Base-by-base conservation (phyloP, 2,113 vertebrate genomes). In the Alexandromys fortis region DNA sequence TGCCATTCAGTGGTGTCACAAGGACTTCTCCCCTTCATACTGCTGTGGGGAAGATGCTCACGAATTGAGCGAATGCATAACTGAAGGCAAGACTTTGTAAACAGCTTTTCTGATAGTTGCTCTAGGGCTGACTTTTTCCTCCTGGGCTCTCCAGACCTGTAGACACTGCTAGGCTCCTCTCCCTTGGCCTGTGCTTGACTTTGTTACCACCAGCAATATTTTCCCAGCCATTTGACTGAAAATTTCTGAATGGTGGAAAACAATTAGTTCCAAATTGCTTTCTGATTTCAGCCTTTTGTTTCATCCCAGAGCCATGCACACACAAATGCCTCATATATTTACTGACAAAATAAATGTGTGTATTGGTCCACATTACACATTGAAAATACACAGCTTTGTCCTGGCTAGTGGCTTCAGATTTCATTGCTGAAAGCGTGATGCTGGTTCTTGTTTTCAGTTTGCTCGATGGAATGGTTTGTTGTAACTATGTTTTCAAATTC, bases 391-490 rank as follows among this genome's bases (percentile, higher is more conserved):
- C 0, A 3, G 85, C 67, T 97, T 92, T 93, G 95, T n/a, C 61
- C 77, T 92, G 88, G 67, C 94, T 94, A 97, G 79, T 96, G 91
- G 68, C n/a, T 93, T 92, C 45, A 85, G 13, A 86, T 89, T 76
- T 94, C 68, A 91, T 97, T 95, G 81, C 49, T 76, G 49, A 88
- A 12, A 55, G 38, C 38, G 0, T 22, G 94, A 93, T 17, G 93
- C 88, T 96, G 92, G 94, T 68, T 96, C 93, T 45, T 97, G 52
- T 97, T 92, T 97, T 24, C 17, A 28, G 42, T 82, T 95, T 96
- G 72, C 88, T 86, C 33, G 22, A 81, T 92, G 92, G 92, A 97
- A 97, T 70, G 96, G 81, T 97, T 98, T 96, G 76, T 96, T 92
- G 35, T 96, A 97, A 28, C 75, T 89, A 49, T 72, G 76, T 96